These are phyloP conservation scores for Antechinus flavipes DNA, from an alignment of 2,113 vertebrate species.

Conservation along the genomic window DNA sequence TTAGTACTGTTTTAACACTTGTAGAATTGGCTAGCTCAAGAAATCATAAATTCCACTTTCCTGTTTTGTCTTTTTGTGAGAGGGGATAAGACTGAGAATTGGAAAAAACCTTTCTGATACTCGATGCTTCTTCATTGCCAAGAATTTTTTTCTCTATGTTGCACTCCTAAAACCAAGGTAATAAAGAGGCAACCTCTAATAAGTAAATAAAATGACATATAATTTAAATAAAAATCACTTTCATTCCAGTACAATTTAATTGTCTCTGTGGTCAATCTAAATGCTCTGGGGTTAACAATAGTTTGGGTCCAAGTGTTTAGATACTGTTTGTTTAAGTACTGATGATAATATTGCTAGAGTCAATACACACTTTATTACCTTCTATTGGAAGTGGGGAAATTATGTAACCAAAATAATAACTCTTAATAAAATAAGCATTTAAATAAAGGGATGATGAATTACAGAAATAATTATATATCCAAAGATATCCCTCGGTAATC, in stretches of 20 bases:
- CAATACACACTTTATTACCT: no score
- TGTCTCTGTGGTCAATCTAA: background rate
- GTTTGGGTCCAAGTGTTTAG: background rate
- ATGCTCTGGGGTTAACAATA: background rate
- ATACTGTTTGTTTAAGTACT: no score
- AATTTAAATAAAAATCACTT: background rate
- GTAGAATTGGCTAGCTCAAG: background rate
- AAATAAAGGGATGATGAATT: no score
- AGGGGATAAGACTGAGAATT: background rate
- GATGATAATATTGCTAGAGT: no score
- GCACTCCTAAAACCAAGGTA: background rate
- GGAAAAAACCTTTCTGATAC: background rate
- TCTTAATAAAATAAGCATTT: no score
- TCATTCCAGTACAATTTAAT: background rate
- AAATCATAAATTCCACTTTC: background rate
- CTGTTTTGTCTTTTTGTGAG: background rate
- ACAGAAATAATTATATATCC: background rate
- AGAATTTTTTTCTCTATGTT: background rate
- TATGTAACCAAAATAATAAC: no score
- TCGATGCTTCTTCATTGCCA: background rate
- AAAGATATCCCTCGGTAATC: background rate
- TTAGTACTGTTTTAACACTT: background rate
- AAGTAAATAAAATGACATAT: background rate
- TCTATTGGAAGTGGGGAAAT: no score
- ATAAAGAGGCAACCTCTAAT: background rate